A percentile compares a stretch with the other conserved stretches of the same genome.
phyloP scores from a whole-genome alignment of 2,888 invertebrate genomes.

The Girardia tigrina region DNA sequence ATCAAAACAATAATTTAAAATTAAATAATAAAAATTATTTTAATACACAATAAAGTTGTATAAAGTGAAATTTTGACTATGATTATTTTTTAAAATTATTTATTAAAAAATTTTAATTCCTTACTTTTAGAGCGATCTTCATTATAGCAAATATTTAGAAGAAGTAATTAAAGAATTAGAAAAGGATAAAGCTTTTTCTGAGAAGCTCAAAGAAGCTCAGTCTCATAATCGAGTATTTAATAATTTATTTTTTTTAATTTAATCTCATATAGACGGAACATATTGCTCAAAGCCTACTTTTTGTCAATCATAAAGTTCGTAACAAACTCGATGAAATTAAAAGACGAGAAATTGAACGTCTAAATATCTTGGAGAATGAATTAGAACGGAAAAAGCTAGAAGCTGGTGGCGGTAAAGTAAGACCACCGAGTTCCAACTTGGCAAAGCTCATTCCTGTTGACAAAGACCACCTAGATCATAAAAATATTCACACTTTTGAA shows the following conservation, averaged over 20 bases:
- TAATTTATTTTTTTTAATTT: not conserved
- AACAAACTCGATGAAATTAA: conserved; percentile 79
- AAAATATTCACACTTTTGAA: conserved; percentile 80
- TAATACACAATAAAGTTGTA: no score
- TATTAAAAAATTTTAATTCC: no score
- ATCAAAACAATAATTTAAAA: no score
- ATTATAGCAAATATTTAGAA: conserved; percentile 70
- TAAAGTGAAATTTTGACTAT: no score
- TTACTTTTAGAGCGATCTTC: conserved; percentile 36
- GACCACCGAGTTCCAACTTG: conserved; percentile 28
- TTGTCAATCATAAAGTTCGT: conserved; percentile 72
- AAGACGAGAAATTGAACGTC: conserved; percentile 67
- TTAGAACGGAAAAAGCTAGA: conserved; percentile 28
- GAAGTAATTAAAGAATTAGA: conserved; percentile 78
- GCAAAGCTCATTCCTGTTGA: conserved; percentile 29
- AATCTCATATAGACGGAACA: conserved; percentile 63
- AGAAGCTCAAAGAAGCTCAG: conserved; percentile 38
- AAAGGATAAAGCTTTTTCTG: conserved; percentile 57
- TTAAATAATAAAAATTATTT: no score
- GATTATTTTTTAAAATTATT: no score
- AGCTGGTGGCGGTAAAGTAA: conserved; percentile 25
- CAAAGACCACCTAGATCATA: conserved; percentile 66
- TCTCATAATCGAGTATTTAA: conserved; percentile 16
- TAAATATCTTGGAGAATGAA: conserved; percentile 57
- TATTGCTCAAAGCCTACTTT: conserved; percentile 75